Conservation (phyloP, 2,113 vertebrate genomes). For the Telmatochromis brachygnathus region DNA sequence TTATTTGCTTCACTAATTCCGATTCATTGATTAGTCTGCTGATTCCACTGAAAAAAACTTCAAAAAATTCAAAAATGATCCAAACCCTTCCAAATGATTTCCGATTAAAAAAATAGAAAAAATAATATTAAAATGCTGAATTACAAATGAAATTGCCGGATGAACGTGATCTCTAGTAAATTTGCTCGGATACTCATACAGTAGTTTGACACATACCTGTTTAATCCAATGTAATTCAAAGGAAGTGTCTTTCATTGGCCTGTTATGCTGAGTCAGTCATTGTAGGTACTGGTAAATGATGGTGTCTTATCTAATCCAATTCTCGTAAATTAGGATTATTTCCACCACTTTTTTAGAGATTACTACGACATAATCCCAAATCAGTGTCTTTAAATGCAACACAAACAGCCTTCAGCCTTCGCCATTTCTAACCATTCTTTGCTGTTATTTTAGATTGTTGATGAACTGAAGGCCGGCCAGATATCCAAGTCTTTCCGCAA, state of each 20-base stretch:
- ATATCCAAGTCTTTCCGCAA: conserved; percentile 90
- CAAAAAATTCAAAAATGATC: fast-evolving
- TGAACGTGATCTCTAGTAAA: neutral
- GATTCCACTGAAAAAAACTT: neutral
- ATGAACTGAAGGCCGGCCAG: conserved; percentile 86
- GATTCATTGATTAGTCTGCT: neutral
- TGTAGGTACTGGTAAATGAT: neutral
- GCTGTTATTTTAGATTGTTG: conserved; percentile 76
- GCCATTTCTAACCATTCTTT: neutral
- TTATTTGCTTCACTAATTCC: neutral
- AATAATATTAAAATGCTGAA: neutral
- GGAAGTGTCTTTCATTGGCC: neutral
- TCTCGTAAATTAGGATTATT: neutral
- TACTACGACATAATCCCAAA: neutral
- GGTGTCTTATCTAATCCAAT: neutral
- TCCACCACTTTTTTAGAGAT: neutral
- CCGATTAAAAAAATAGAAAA: neutral
- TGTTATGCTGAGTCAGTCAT: neutral
- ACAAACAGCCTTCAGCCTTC: neutral
- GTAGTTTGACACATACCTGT: neutral
- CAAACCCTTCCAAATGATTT: neutral
- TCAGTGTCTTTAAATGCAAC: neutral
- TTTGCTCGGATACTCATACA: neutral
- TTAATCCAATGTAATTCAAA: neutral
- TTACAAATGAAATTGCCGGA: neutral